Base-by-base conservation (phyloP, 1,140 invertebrate genomes). In the Scaptomyza pallida region DNA sequence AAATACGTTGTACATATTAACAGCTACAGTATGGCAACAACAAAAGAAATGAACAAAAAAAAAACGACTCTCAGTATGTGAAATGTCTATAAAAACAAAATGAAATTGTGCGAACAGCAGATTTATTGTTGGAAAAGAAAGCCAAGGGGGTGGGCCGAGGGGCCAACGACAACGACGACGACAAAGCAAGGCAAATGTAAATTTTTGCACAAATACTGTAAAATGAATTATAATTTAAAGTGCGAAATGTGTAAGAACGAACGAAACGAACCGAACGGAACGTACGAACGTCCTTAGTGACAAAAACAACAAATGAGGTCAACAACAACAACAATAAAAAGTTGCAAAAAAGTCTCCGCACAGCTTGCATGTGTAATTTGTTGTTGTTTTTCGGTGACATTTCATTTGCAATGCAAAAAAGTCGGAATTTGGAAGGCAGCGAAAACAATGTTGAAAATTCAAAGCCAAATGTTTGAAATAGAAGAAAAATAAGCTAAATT, bases 61-160 rank as follows among this genome's bases (percentile, higher is more conserved):
- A 67, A 54, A 73, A 17, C 40, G 56, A 72, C 62, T n/a, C 33
- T 37, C 10, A 47, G 47, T 62, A 72, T 59, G 75, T 72, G 75
- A 85, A 86, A 80, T 85, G 80, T 76, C 75, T 85, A 79, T 71
- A 80, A 81, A 80, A 81, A 72, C 68, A 67, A 75, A 75, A 78
- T 75, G 75, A 80, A 75, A 63, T 78, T 71, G 48, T 51, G 63
- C 41, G 72, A 60, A 21, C 65, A 52, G 35, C 61, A 63, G 72
- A 75, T 79, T 78, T 74, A 56, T 69, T 78, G 57, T 72, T 78
- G 45, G 40, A 68, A 60, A 60, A 59, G 55, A 72, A 67, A 72
- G 50, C 51, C 50, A 68, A 6, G 23, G 59, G 50, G 17, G 45
- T 33, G 13, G 40, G 26, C 15, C 40, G 41, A 37, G 10, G 50